Evolutionary conservation across 2,888 invertebrate species (phyloP).

Genomic region (Tiliacea citrago): DNA sequence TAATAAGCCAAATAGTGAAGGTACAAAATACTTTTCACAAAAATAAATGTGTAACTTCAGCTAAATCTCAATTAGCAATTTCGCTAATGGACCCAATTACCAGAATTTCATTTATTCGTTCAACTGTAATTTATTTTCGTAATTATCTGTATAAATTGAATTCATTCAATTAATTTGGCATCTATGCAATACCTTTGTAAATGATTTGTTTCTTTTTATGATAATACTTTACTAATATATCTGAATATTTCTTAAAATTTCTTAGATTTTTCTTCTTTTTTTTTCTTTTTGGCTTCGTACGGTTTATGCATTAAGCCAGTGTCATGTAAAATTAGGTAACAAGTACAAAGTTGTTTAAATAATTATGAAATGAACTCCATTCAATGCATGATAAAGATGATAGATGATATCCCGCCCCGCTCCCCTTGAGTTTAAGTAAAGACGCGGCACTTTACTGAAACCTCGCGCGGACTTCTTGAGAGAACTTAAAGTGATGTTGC

Average conservation of each 20-base stretch:
- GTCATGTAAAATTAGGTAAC: too few relatives aligned
- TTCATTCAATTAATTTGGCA: neutral
- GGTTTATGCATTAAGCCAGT: too few relatives aligned
- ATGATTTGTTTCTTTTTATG: neutral
- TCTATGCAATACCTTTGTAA: neutral
- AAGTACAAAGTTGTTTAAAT: too few relatives aligned
- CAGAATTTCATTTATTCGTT: constrained; percentile 11
- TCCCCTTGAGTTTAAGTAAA: too few relatives aligned
- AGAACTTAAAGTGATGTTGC: too few relatives aligned
- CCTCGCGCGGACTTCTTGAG: too few relatives aligned
- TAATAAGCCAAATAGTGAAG: neutral
- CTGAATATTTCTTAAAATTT: neutral
- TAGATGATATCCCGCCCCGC: too few relatives aligned
- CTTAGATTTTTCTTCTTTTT: too few relatives aligned
- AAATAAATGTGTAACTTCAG: constrained; percentile 40
- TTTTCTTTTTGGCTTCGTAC: too few relatives aligned
- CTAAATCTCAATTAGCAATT: constrained; percentile 45
- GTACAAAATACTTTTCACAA: constrained; percentile 13
- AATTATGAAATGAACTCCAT: too few relatives aligned
- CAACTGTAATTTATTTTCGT: constrained; percentile 15
- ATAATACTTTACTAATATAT: neutral
- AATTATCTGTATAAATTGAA: constrained; percentile 24
- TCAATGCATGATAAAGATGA: too few relatives aligned
- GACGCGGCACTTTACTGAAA: too few relatives aligned
- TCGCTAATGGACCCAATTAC: constrained; percentile 38